phyloP scores from a whole-genome alignment of 2,113 vertebrate species.

The Corythornis cristatus region DNA sequence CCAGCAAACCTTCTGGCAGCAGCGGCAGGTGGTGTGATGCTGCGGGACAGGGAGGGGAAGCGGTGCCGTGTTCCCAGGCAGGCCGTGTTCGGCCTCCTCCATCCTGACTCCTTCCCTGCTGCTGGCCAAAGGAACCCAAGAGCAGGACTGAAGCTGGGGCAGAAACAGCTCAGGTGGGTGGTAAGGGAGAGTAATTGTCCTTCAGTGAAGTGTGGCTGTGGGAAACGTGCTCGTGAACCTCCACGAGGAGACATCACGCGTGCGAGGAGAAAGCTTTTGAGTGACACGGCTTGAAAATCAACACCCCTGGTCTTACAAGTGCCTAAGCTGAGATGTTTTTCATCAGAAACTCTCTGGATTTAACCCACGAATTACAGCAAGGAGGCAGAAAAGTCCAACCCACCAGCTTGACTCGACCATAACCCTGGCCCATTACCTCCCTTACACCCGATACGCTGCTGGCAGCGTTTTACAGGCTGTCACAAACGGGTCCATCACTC shows the following conservation, averaged over 20 bases:
- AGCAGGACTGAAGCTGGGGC: neutral
- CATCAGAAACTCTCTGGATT: neutral
- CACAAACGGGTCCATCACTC: neutral
- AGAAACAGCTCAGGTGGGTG: neutral
- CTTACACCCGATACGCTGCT: neutral
- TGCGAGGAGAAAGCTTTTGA: neutral
- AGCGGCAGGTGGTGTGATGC: neutral
- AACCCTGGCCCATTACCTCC: neutral
- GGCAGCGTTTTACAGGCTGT: neutral
- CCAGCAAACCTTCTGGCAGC: neutral
- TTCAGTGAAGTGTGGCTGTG: neutral
- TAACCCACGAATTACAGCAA: neutral
- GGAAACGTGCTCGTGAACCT: neutral
- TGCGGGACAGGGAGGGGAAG: neutral
- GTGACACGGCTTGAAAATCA: neutral
- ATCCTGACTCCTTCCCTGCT: neutral
- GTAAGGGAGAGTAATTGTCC: rapidly evolving
- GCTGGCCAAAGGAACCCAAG: neutral
- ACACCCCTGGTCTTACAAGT: too few species aligned
- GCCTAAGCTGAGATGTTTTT: neutral
- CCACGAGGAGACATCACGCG: neutral
- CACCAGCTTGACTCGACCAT: neutral
- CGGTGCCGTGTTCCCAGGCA: rapidly evolving
- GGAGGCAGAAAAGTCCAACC: neutral
- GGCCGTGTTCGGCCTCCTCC: neutral